These are phyloP conservation scores for Scaptomyza tumidula DNA, from an alignment of 2,888 invertebrate species.

Conservation along the genomic window DNA sequence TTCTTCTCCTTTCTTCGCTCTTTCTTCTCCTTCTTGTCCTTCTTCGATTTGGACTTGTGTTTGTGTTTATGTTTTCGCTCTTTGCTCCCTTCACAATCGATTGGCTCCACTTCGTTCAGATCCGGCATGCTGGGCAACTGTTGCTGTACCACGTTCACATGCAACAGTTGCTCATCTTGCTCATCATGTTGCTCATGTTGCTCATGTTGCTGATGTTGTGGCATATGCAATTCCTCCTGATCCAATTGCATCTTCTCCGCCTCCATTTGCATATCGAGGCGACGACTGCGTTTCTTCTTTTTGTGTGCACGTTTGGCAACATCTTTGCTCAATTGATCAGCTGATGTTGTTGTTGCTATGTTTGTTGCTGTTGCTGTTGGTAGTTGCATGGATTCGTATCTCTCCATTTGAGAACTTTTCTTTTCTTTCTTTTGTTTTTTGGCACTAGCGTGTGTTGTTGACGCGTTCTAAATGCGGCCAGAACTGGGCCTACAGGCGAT, in stretches of 20 bases:
- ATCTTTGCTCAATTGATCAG: not conserved
- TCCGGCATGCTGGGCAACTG: slow-evolving; percentile 36
- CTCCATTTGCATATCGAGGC: not conserved
- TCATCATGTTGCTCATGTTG: not conserved
- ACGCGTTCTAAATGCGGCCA: slow-evolving; percentile 6
- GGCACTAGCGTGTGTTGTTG: slow-evolving; percentile 8
- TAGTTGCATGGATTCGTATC: too few species aligned
- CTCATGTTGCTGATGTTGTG: too few species aligned
- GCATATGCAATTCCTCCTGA: not conserved
- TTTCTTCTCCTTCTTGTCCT: slow-evolving; percentile 11
- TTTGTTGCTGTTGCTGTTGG: slow-evolving; percentile 4
- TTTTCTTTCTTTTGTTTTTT: not conserved
- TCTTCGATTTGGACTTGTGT: slow-evolving; percentile 34
- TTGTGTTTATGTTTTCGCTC: slow-evolving; percentile 7
- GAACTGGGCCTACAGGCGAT: not conserved
- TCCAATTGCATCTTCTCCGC: not conserved
- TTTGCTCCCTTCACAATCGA: not conserved
- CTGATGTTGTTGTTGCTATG: not conserved
- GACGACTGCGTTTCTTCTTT: not conserved
- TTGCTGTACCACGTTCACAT: not conserved
- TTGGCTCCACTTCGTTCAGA: slow-evolving; percentile 9
- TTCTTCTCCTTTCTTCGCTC: not conserved
- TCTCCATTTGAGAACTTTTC: slow-evolving; percentile 3
- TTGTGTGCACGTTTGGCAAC: not conserved
- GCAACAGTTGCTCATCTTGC: not conserved